Evolutionary conservation across 2,888 invertebrate species (phyloP).

Genomic region (Ophion obscuratus): DNA sequence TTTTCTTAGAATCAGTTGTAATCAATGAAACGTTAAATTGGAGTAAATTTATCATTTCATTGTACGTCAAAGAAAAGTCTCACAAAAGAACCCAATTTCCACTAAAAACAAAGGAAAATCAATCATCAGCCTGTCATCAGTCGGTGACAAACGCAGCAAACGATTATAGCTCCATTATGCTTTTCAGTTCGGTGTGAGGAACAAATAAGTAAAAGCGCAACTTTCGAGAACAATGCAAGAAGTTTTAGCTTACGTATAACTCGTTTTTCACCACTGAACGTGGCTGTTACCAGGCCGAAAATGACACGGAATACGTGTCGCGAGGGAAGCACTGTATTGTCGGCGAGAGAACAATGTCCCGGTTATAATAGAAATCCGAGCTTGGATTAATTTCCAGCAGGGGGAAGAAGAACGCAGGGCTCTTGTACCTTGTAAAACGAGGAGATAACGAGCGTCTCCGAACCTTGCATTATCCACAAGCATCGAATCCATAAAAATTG

Average conservation of each 20-base stretch:
- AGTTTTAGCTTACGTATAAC: neutral
- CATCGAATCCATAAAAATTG: too few relatives aligned
- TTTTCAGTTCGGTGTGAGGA: too few relatives aligned
- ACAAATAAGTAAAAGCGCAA: too few relatives aligned
- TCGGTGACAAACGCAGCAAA: too few relatives aligned
- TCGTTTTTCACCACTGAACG: conserved; percentile 3
- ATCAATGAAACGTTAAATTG: too few relatives aligned
- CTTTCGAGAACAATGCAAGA: neutral
- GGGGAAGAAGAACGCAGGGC: conserved; percentile 4
- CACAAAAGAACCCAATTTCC: too few relatives aligned
- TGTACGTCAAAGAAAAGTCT: too few relatives aligned
- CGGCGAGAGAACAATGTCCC: conserved; percentile 50
- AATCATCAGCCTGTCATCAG: too few relatives aligned
- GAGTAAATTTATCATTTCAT: too few relatives aligned
- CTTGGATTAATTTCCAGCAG: conserved; percentile 49
- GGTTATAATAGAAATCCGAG: conserved; percentile 54
- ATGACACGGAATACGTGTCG: conserved; percentile 27
- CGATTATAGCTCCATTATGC: too few relatives aligned
- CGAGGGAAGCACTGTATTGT: conserved; percentile 43
- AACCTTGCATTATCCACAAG: conserved; percentile 22
- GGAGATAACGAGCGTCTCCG: conserved; percentile 1
- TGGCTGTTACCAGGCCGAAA: conserved; percentile 38
- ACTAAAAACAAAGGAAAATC: too few relatives aligned
- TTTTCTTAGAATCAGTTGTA: too few relatives aligned
- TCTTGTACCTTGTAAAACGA: conserved; percentile 26